Evolutionary conservation across 1,140 invertebrate species (phyloP), one percentile per base, ranked within the genome.

Genomic region (Monochamus saltuarius): DNA sequence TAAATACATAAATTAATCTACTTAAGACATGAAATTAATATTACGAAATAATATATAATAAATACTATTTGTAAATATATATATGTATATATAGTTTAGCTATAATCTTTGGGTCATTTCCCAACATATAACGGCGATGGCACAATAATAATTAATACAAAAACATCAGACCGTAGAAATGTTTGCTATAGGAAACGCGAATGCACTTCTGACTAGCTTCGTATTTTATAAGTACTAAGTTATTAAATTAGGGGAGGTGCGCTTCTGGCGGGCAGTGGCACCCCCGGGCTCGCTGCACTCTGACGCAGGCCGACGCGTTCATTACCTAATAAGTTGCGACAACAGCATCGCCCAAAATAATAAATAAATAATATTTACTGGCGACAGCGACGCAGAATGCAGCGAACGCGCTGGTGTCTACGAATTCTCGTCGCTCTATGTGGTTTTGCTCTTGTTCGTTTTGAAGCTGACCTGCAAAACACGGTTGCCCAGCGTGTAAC

Each of bases 381-480:
- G 50, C 58, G 55, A 38, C 37, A 34, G n/a, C 17, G 39, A 47
- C 37, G 35, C 2, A 63, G 53, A 58, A 53, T 57, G 56, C 59
- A 46, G 50, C 66, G 53, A 62, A 65, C 56, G 56, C 59, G 62
- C 42, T 61, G 67, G 50, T 61, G 58, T 63, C 65, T 65, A 62
- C 46, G 58, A 58, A 39, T 62, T 53, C 51, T 66, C 63, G 54
- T 67, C 69, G 65, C 67, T 77, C 73, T 91, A 92, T 87, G 90
- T 88, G 73, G 89, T 88, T 84, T 92, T 93, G 81, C 89, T 91
- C 82, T 93, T 93, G 82, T 92, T 92, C 75, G 92, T 95, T 85
- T 96, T 97, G 85, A 98, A 98, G 78, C 94, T 97, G 74, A 99
- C 97, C 85, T 99, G 97, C 70, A 99, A 87, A 62, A 98, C 94